These are phyloP conservation scores for Sarcophaga peregrina DNA, from an alignment of 1,140 invertebrate species.

Conservation along the genomic window DNA sequence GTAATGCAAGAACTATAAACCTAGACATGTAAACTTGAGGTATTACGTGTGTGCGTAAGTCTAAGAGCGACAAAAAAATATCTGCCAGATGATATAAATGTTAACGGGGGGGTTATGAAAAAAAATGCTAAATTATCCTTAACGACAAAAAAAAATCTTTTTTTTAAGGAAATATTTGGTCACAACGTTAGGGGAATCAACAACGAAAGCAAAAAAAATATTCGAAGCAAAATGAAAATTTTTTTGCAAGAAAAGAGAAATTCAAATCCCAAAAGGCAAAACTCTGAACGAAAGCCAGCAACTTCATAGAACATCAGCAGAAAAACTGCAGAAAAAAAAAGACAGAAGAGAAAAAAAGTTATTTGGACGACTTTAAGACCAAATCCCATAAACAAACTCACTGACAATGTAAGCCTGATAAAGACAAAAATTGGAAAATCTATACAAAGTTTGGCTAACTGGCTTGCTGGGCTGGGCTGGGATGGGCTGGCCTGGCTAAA, in stretches of 20 bases:
- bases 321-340: neutral
- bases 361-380: too few species aligned
- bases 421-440: too few species aligned
- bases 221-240: conserved; percentile 46
- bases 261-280: conserved; percentile 11
- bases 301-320: neutral
- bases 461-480: too few species aligned
- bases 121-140: conserved; percentile 10
- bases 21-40: neutral
- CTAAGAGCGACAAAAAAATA: neutral
- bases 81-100: neutral
- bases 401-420: too few species aligned
- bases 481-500: too few species aligned
- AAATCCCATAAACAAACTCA: too few species aligned
- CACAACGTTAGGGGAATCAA: neutral
- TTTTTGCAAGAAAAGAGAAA: conserved; percentile 35
- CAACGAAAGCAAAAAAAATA: neutral
- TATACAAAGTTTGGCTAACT: too few species aligned
- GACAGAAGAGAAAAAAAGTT: neutral
- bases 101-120: neutral
- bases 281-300: neutral
- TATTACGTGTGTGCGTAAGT: neutral
- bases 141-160: neutral
- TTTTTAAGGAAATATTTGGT: neutral
- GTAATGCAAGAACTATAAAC: neutral